Conservation (phyloP, 2,888 invertebrate species). For the Tineola bisselliella region DNA sequence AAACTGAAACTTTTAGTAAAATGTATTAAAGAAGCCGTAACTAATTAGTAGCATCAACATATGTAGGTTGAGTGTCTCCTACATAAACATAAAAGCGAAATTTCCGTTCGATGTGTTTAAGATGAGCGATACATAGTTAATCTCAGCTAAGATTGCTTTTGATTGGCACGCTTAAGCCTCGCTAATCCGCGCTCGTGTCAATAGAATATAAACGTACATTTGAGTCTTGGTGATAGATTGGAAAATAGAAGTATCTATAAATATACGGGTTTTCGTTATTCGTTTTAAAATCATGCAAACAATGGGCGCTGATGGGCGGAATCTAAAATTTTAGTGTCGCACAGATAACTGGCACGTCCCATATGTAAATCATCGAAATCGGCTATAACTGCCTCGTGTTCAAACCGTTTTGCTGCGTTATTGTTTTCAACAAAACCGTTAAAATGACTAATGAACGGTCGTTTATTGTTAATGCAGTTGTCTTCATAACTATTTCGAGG, state of each 20-base stretch:
- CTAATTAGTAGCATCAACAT: neutral
- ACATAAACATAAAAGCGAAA: neutral
- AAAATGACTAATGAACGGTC: slow-evolving; percentile 34
- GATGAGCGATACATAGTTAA: slow-evolving; percentile 5
- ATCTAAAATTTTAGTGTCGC: neutral
- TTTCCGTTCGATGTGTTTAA: neutral
- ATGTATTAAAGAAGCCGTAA: neutral
- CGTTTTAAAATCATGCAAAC: neutral
- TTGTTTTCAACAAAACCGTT: slow-evolving; percentile 25
- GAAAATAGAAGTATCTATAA: neutral
- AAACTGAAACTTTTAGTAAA: neutral
- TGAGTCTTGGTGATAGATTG: too few species aligned
- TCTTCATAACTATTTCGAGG: too few species aligned
- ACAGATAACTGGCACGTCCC: slow-evolving; percentile 20
- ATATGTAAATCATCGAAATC: slow-evolving; percentile 34
- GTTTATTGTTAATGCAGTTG: neutral
- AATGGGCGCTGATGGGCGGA: slow-evolving; percentile 2
- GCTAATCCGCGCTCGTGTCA: neutral
- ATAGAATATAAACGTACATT: neutral
- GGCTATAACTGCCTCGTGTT: slow-evolving; percentile 16
- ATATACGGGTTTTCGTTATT: neutral
- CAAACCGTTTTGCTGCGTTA: slow-evolving; percentile 15
- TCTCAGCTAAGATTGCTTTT: neutral
- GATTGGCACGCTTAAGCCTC: slow-evolving; percentile 1
- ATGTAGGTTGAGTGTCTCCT: neutral